Conservation (phyloP, 2,797 vertebrate genomes). For the Adrianichthys oophorus region DNA sequence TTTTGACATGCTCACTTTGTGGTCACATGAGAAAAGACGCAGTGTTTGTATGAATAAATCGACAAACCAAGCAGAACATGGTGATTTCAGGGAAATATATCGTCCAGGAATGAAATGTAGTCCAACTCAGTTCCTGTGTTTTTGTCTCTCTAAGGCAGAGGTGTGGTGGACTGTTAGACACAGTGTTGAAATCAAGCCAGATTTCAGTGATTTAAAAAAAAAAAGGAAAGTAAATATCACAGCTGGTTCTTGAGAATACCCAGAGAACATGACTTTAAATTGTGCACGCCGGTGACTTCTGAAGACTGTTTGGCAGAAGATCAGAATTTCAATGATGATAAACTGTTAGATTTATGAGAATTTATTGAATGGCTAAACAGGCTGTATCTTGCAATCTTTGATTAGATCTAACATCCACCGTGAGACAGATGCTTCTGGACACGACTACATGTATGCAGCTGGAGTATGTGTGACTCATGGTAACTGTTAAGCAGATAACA, state of each 20-base stretch:
- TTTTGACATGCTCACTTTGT: conserved; percentile 1
- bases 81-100: too few species aligned
- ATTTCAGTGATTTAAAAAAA: too few species aligned
- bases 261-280: neutral
- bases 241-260: neutral
- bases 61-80: conserved; percentile 2
- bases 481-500: too few species aligned
- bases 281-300: neutral
- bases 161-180: too few species aligned
- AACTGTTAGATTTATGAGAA: neutral
- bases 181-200: too few species aligned
- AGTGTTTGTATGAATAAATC: conserved; percentile 1
- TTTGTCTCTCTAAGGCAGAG: too few species aligned
- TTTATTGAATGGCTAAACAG: neutral
- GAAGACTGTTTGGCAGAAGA: conserved; percentile 1
- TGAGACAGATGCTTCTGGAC: conserved; percentile 14
- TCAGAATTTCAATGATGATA: neutral
- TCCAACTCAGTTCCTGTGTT: too few species aligned
- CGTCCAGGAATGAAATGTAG: too few species aligned
- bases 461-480: neutral
- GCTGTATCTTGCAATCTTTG: neutral
- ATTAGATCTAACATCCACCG: conserved; percentile 16
- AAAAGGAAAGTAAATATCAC: neutral
- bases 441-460: neutral
- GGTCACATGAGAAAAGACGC: conserved; percentile 8